phyloP scores from a whole-genome alignment of 1,140 invertebrate species.

The Paraescarpia echinospica region DNA sequence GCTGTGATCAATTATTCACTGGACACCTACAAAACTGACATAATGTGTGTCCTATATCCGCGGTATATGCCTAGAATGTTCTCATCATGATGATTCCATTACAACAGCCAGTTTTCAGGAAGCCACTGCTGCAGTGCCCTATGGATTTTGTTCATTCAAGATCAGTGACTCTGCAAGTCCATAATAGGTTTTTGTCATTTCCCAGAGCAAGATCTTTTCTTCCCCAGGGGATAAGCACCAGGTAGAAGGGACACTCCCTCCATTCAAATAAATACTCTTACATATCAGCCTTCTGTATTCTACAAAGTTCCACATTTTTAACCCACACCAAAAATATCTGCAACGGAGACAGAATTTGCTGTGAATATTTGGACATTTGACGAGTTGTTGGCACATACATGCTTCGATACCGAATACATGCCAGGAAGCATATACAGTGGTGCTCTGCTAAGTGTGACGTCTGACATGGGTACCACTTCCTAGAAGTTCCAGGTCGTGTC shows the following conservation, averaged over 20 bases:
- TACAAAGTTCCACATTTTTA: background rate
- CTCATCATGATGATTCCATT: too few species aligned
- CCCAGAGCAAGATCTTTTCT: too few species aligned
- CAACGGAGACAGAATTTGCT: background rate
- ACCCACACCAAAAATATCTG: background rate
- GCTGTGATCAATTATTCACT: background rate
- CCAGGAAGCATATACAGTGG: background rate
- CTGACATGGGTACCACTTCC: background rate
- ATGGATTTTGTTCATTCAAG: too few species aligned
- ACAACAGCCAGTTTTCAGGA: too few species aligned
- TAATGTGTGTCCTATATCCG: too few species aligned
- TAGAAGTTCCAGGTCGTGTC: background rate
- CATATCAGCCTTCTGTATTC: background rate
- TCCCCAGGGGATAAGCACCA: too few species aligned
- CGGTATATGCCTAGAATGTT: too few species aligned
- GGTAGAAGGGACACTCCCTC: background rate
- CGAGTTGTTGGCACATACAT: background rate
- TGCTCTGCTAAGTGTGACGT: background rate
- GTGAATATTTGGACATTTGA: background rate
- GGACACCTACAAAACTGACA: background rate
- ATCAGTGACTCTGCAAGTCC: too few species aligned
- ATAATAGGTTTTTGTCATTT: too few species aligned
- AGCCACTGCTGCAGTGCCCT: too few species aligned
- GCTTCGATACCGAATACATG: background rate
- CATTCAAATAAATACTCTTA: background rate